A percentile compares a stretch with the other conserved stretches of the same genome.
Evolutionary conservation across 2,797 vertebrate species (phyloP).

Genomic region (Anguilla anguilla): DNA sequence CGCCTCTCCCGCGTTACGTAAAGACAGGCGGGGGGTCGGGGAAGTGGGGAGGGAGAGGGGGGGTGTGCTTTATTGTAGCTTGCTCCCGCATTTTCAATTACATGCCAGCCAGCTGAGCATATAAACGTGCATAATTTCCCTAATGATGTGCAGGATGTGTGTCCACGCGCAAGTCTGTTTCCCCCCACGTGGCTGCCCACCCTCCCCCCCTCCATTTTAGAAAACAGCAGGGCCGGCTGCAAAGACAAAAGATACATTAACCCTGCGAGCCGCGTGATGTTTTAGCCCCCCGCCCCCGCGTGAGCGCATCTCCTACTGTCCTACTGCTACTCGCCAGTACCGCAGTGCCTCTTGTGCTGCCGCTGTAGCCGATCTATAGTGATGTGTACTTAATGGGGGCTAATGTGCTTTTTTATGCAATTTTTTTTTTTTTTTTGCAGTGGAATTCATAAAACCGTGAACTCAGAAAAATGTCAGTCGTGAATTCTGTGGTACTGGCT

Average conservation of each 20-base stretch:
- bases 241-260: conserved; percentile 25
- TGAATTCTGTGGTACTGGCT: background rate
- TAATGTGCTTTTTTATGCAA: background rate
- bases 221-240: conserved; percentile 31
- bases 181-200: conserved; percentile 5
- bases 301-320: background rate
- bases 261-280: conserved; percentile 43
- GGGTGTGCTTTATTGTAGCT: conserved; percentile 30
- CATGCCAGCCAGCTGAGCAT: conserved; percentile 48
- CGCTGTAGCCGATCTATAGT: background rate
- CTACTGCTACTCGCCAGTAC: background rate
- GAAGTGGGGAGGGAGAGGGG: background rate
- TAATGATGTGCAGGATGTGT: conserved; percentile 51
- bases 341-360: background rate
- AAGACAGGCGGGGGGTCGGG: conserved; percentile 16
- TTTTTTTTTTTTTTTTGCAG: background rate
- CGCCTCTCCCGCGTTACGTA: conserved; percentile 32
- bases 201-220: background rate
- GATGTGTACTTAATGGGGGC: background rate
- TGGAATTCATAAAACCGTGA: background rate
- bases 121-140: conserved; percentile 53
- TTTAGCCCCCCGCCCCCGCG: conserved; percentile 29
- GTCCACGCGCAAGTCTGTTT: conserved; percentile 38
- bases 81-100: conserved; percentile 49
- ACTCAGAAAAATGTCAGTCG: background rate